A percentile compares a stretch with the other conserved stretches of the same genome.
These are phyloP conservation scores for Tetramorium parvispinum DNA, from an alignment of 1,140 invertebrate genomes.

Conservation along the genomic window DNA sequence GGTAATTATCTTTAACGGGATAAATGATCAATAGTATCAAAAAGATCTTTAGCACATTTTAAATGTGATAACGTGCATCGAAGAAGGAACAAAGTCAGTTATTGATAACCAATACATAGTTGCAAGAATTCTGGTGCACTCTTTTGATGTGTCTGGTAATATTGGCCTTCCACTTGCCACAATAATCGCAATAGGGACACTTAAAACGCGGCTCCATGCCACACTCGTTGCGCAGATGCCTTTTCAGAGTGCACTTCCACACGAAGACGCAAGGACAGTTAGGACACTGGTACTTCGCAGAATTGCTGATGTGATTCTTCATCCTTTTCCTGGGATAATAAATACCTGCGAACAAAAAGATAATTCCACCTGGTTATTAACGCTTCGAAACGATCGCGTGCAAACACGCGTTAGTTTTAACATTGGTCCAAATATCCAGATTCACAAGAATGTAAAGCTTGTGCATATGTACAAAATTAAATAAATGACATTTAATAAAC, in stretches of 20 bases:
- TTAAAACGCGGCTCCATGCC: slow-evolving; percentile 84
- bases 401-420: background rate
- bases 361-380: slow-evolving; percentile 14
- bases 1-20: background rate
- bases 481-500: background rate
- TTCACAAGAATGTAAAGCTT: background rate
- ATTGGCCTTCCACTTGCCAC: slow-evolving; percentile 76
- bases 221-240: slow-evolving; percentile 83
- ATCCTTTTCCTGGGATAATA: background rate
- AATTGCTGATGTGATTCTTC: too few relatives aligned
- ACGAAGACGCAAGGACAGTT: slow-evolving; percentile 83
- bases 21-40: background rate
- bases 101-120: slow-evolving; percentile 23
- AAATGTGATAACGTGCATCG: background rate
- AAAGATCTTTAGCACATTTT: background rate
- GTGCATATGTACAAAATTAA: background rate
- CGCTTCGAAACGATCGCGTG: background rate
- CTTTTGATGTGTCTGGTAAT: slow-evolving; percentile 74
- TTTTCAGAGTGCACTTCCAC: slow-evolving; percentile 77
- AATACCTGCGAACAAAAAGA: slow-evolving; percentile 56
- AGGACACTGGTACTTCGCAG: slow-evolving; percentile 64
- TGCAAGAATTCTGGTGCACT: slow-evolving; percentile 57
- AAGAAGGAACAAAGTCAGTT: background rate
- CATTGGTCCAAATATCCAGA: background rate
- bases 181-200: slow-evolving; percentile 89